These are phyloP conservation scores for Drosophila cracens DNA, from an alignment of 2,888 invertebrate species.

Conservation along the genomic window DNA sequence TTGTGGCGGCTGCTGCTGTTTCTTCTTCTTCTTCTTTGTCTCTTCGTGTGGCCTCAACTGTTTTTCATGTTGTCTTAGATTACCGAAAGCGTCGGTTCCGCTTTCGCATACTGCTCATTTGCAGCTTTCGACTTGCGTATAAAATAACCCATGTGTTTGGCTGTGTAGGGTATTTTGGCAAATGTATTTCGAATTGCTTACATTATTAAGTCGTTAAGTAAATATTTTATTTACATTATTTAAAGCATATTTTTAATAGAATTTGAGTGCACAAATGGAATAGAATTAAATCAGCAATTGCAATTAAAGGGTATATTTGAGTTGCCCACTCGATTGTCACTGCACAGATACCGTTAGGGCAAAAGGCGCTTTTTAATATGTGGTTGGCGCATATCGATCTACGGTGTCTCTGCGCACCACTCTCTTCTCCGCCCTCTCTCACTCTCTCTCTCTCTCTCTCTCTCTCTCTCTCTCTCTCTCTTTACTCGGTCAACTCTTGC, in stretches of 20 bases:
- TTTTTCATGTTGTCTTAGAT: slow-evolving; percentile 73
- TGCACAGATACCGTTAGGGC: slow-evolving; percentile 45
- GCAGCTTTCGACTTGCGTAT: slow-evolving; percentile 37
- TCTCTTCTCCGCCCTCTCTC: slow-evolving; percentile 12
- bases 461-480: slow-evolving; percentile 11
- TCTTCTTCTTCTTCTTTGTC: slow-evolving; percentile 24
- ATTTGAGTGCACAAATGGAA: background rate
- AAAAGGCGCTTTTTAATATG: slow-evolving; percentile 60
- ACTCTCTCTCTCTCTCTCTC: slow-evolving; percentile 7
- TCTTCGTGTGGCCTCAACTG: slow-evolving; percentile 61
- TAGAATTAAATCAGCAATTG: background rate
- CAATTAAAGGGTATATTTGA: slow-evolving; percentile 19
- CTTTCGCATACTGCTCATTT: slow-evolving; percentile 63
- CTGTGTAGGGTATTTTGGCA: background rate
- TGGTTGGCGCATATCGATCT: slow-evolving; percentile 69
- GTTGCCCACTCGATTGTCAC: background rate
- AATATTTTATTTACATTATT: background rate
- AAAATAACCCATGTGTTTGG: slow-evolving; percentile 21
- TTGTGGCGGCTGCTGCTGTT: slow-evolving; percentile 12
- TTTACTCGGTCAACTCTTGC: slow-evolving; percentile 15
- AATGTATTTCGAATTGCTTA: background rate
- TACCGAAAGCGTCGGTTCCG: slow-evolving; percentile 72
- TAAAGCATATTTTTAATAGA: background rate
- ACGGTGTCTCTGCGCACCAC: slow-evolving; percentile 29
- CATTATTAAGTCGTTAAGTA: background rate